Conservation (phyloP, 1,140 invertebrate species). For the Cotesia vestalis region DNA sequence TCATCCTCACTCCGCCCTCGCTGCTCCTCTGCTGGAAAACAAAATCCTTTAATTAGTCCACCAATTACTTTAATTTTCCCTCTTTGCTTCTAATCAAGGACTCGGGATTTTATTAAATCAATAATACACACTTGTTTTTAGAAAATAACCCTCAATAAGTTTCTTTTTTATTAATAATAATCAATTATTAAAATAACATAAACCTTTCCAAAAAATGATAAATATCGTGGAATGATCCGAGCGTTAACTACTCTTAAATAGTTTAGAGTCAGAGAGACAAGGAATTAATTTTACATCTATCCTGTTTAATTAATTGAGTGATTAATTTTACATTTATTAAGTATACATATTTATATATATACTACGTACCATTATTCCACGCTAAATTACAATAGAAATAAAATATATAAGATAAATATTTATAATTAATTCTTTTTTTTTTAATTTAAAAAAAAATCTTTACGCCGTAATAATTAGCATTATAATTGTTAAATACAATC, state of each 20-base stretch:
- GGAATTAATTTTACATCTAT: background rate
- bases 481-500: too few relatives aligned
- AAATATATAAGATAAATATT: slow-evolving; percentile 7
- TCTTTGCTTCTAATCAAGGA: too few relatives aligned
- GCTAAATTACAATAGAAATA: slow-evolving; percentile 19
- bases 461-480: too few relatives aligned
- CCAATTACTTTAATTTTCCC: too few relatives aligned
- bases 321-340: slow-evolving; percentile 24
- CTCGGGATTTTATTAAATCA: background rate
- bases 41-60: slow-evolving; percentile 28
- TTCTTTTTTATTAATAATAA: slow-evolving; percentile 53
- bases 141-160: slow-evolving; percentile 62
- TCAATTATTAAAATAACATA: slow-evolving; percentile 47
- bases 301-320: slow-evolving; percentile 17
- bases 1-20: slow-evolving; percentile 6
- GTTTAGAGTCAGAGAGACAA: slow-evolving; percentile 24
- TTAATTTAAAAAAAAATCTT: background rate
- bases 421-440: slow-evolving; percentile 6
- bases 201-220: slow-evolving; percentile 50
- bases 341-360: background rate
- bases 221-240: slow-evolving; percentile 42
- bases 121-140: slow-evolving; percentile 41
- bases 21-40: slow-evolving; percentile 47
- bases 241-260: background rate
- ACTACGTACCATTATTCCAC: slow-evolving; percentile 35